Percentiles rank a stretch among this genome's conserved stretches.
phyloP scores from a whole-genome alignment of 1,140 invertebrate genomes.

The Liolophura sinensis region DNA sequence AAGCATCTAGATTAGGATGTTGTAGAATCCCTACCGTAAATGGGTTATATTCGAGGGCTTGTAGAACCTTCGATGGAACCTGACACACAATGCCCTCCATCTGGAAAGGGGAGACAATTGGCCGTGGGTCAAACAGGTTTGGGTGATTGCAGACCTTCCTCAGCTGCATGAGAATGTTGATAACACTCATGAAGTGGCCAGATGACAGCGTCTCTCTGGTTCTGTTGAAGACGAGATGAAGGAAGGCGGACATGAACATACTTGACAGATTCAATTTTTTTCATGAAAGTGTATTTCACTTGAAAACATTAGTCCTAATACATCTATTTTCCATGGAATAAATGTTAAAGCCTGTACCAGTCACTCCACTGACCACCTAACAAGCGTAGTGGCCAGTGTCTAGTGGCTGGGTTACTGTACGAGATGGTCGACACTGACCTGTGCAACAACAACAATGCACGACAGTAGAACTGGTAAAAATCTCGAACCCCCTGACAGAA shows the following conservation, averaged over 20 bases:
- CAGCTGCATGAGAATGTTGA: constrained; percentile 99
- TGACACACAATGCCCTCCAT: constrained; percentile 76
- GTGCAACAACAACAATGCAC: too few species aligned
- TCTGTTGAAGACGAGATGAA: constrained; percentile 64
- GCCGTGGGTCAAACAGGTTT: constrained; percentile 96
- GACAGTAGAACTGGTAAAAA: too few species aligned
- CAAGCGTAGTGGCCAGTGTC: too few species aligned
- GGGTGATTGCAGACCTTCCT: constrained; percentile 99
- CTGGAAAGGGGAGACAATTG: constrained; percentile 92
- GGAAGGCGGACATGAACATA: not conserved
- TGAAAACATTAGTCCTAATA: too few species aligned
- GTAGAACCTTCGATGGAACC: constrained; percentile 68
- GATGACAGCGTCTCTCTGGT: constrained; percentile 94
- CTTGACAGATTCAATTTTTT: not conserved
- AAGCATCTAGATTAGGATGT: not conserved
- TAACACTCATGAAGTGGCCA: constrained; percentile 96
- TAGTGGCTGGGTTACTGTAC: too few species aligned
- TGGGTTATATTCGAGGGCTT: constrained; percentile 76
- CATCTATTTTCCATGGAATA: not conserved
- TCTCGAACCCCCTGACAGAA: too few species aligned
- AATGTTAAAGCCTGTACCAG: too few species aligned
- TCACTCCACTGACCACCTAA: too few species aligned
- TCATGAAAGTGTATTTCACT: not conserved
- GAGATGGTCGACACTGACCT: too few species aligned
- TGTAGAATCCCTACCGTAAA: constrained; percentile 67